Evolutionary conservation across 2,113 vertebrate species (phyloP), one percentile per base, ranked within the genome.

Genomic region (Sterrhoptilus dennistouni): DNA sequence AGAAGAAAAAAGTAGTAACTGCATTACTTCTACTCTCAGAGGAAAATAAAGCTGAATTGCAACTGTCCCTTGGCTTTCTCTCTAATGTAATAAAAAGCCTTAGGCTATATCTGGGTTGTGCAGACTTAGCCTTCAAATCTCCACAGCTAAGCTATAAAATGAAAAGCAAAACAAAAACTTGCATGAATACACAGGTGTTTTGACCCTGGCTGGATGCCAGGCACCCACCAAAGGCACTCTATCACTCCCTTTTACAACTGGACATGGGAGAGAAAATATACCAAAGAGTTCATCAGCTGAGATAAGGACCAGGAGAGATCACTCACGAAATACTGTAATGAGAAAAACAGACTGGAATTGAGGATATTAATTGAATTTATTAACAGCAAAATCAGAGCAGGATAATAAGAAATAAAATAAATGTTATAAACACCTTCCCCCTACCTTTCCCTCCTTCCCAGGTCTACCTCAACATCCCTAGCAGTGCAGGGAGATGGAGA

Each of bases 301-400:
- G 33, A 18, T 17, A 76, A 71, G 25, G 25, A 59, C 31, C 14
- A 35, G 44, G 17, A 76, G 36, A 50, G 44, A 50, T 68, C 52
- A 66, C 11, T 50, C 16, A 66, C 21, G 31, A 57, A 35, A 42
- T 25, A 42, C 29, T 2, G 0, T 17, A 31, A 50, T 1, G 1
- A 21, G 44, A 12, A 31, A 86, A 59, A 42, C 21, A 44, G 36
- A 27, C 53, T 36, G 44, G 11, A 76, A 59, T 44, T 50, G 11
- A 35, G 31, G 17, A 35, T 66, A 42, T 35, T 16, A 57, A 24
- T 35, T 35, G 56, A 59, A 59, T 35, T 59, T 59, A 59, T 59
- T 24, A 59, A 35, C 56, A 59, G 14, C 9, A 35, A 35, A 76
- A 86, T 59, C 44, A 59, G 25, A 76, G 11, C 25, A 76, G 31